Base-by-base conservation (phyloP, 2,797 vertebrate genomes). In the Mus spretus region DNA sequence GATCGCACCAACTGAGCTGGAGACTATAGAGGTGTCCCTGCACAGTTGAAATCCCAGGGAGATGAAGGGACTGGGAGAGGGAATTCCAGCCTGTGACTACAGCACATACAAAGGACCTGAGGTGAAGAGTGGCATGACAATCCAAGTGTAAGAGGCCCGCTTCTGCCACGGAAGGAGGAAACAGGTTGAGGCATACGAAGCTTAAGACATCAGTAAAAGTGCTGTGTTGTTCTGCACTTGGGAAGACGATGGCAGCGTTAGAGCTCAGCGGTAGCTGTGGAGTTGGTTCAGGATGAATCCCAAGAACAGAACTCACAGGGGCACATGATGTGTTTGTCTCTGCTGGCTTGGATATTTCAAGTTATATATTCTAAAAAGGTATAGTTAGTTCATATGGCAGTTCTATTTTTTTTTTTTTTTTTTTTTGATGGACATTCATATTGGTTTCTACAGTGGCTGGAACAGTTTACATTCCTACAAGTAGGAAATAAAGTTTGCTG, bases 191-290 rank as follows among this genome's bases (percentile, higher is more conserved):
- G 78, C 2, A 11, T 13, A 37, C 28, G 63, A 61, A 0, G 2
- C 26, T 19, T 31, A 47, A 59, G 59, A 55, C 19, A 10, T 26
- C 31, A 14, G 17, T 14, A 20, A 57, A 80, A 31, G n/a, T 1
- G 19, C 19, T 61, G 53, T 7, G 26, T 55, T 40, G 6, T 59
- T 57, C 28, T n/a, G 47, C 47, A 22, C 0, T 0, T 40, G 53
- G 67, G 53, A 77, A 74, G 11, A 55, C 0, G 4, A 53, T 15
- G 1, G 34, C 59, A n/a, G 34, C 53, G 59, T 59, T 70, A 63
- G 95, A 40, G 20, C 28, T 44, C 24, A 40, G 34, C 0, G 1
- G 57, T 8, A 24, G 70, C 63, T 2, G 5, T 12, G 72, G 89
- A 84, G 53, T 75, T 3, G 31, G 34, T 22, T 74, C 89, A 83